Base-by-base conservation (phyloP, 2,113 vertebrate species). In the Prinia subflava region DNA sequence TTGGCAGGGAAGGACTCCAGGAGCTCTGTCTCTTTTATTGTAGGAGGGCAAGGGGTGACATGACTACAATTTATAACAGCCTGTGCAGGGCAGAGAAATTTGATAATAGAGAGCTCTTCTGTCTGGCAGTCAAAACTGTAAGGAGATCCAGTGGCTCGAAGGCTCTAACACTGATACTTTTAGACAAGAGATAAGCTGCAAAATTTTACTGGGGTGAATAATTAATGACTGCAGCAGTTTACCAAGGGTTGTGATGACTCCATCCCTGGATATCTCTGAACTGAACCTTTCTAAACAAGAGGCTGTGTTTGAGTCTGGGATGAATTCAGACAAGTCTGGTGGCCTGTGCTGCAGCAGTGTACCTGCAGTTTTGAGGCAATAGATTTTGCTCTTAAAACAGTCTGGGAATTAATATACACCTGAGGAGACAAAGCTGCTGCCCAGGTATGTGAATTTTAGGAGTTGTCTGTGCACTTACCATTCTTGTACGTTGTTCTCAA, bases 171-270 rank as follows among this genome's bases (percentile, higher is more conserved):
- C 21, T 60, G 85, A 71, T 90, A 83, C 71, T 10, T 78, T 90
- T 68, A 90, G 92, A 93, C 65, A n/a, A 68, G 79, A 96, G 93
- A 95, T 90, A 93, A 96, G 88, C 78, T 93, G 85, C 87, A 96
- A 63, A 95, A 92, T 92, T 93, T 90, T 90, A 88, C 87, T 70
- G 62, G 20, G 37, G 30, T 96, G 84, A 90, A 80, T 94, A 95
- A 92, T 93, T 94, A 93, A 93, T 4, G 5, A n/a, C 75, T 86
- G 79, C 28, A 83, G 90, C 59, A 63, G 90, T 87, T 95, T 94
- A 90, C 85, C 82, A 44, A 46, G 75, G 63, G 31, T 64, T 91
- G 37, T n/a, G 92, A 80, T 92, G 91, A 60, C 88, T 90, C 56
- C 39, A 5, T 94, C 63, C 68, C 78, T 78, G 39, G 14, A 3